Evolutionary conservation across 2,797 vertebrate genomes (phyloP), one percentile per base, ranked within the genome.

Genomic region (Tenualosa thibaudeaui): DNA sequence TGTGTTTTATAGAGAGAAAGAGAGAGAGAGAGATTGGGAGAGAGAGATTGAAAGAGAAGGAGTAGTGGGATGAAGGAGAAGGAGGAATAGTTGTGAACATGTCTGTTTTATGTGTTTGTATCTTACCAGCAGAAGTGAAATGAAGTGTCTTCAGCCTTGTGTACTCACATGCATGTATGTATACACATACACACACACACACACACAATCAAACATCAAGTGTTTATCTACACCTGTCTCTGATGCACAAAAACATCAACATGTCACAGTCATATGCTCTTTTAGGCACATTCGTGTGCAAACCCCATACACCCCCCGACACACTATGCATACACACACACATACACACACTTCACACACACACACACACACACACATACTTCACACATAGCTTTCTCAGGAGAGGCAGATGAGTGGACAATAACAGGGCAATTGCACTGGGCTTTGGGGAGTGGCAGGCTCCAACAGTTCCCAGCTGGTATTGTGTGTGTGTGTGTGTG

Each of bases 371-470:
- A 81, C 84, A 78, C 90, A 86, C 51, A 82, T 84, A 81, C 81
- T 83, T 83, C 19, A 85, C 56, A 53, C 81, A 87, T 43, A 75
- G 31, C 56, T 83, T 84, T 62, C 86, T 86, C 83, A 89, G 88
- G 71, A 94, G 91, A 89, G 91, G 91, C 88, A 92, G 92, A 93
- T 94, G 94, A 94, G 91, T 95, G 93, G 94, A 94, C 95, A 96
- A 94, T 95, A 94, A 94, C 90, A 90, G 95, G 94, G 93, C 95
- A 95, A 95, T 96, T 96, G 95, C 93, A 89, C 91, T 95, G 95
- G 94, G 95, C 93, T 94, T 95, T 92, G 84, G 95, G 95, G 95
- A 95, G 86, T 24, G 58, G 85, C 62, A 86, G 87, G 86, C 92
- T 84, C 89, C 85, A 93, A 90, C 60, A 84, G 89, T 89, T 88